Evolutionary conservation across 2,888 invertebrate genomes (phyloP).

Genomic region (Zelleria hepariella): DNA sequence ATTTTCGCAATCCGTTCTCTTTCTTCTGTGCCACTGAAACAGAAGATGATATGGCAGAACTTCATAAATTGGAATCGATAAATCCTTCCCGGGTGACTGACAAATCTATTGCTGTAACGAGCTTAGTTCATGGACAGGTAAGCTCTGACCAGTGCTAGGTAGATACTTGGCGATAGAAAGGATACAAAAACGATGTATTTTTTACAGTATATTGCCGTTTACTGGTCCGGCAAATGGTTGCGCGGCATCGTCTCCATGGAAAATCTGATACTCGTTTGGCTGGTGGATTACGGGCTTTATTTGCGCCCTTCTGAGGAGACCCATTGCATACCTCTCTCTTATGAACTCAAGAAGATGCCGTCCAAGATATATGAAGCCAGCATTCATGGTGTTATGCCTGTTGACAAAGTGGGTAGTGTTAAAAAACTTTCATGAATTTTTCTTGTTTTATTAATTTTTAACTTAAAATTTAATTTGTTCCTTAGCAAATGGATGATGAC

Average conservation of each 20-base stretch:
- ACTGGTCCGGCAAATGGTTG: conserved; percentile 35
- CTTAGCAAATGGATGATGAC: conserved; percentile 25
- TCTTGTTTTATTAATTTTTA: too few species aligned
- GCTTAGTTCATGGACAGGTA: conserved; percentile 37
- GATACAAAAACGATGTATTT: not conserved
- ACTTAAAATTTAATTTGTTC: not conserved
- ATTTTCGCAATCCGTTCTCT: conserved; percentile 36
- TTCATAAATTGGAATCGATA: not conserved
- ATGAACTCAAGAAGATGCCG: conserved; percentile 31
- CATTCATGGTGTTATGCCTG: conserved; percentile 39
- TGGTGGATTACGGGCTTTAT: conserved; percentile 37
- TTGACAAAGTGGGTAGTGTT: conserved; percentile 29
- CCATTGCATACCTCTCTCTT: conserved; percentile 27
- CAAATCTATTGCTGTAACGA: conserved; percentile 4
- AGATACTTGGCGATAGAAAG: not conserved
- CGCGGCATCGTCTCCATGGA: conserved; percentile 37
- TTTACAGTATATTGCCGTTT: conserved; percentile 40
- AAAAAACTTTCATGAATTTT: not conserved
- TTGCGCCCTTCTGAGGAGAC: conserved; percentile 29
- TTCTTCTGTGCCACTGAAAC: conserved; percentile 31
- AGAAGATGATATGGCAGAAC: conserved; percentile 6
- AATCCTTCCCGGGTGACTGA: not conserved
- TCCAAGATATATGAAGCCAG: conserved; percentile 46
- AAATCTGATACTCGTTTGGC: conserved; percentile 34
- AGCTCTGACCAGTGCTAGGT: conserved; percentile 8